A percentile compares a stretch with the other conserved stretches of the same genome.
Conservation (phyloP, 1,140 invertebrate genomes). For the Papilio polyxenes region DNA sequence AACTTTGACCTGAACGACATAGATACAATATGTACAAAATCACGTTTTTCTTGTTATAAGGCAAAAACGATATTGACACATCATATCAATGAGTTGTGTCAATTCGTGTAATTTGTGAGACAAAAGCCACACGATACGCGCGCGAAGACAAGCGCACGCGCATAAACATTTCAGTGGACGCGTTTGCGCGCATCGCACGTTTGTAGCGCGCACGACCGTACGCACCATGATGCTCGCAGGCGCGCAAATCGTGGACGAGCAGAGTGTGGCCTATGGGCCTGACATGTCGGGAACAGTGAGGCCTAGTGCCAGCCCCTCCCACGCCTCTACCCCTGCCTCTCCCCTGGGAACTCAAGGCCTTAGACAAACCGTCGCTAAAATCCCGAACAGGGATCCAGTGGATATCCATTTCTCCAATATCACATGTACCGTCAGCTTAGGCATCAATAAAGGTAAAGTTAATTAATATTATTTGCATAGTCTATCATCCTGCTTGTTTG, state of each 20-base stretch:
- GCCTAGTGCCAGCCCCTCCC: slow-evolving; percentile 41
- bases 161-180: slow-evolving; percentile 47
- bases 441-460: slow-evolving; percentile 84
- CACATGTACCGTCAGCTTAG: slow-evolving; percentile 85
- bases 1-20: background rate
- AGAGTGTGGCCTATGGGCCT: slow-evolving; percentile 57
- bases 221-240: slow-evolving; percentile 72
- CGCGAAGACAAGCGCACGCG: slow-evolving; percentile 40
- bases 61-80: background rate
- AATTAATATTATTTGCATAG: background rate
- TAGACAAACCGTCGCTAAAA: slow-evolving; percentile 69
- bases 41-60: background rate
- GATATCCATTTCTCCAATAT: slow-evolving; percentile 87
- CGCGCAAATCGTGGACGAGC: slow-evolving; percentile 65
- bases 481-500: background rate
- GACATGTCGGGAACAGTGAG: slow-evolving; percentile 43
- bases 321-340: slow-evolving; percentile 33
- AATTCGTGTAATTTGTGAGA: background rate
- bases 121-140: slow-evolving; percentile 10
- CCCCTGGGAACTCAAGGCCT: slow-evolving; percentile 35
- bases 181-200: slow-evolving; percentile 49
- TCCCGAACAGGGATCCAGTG: slow-evolving; percentile 81
- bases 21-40: background rate
- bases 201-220: background rate
- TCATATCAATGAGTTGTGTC: background rate